Conservation (phyloP, 2,888 invertebrate genomes). For the Malthinus flaveolus region DNA sequence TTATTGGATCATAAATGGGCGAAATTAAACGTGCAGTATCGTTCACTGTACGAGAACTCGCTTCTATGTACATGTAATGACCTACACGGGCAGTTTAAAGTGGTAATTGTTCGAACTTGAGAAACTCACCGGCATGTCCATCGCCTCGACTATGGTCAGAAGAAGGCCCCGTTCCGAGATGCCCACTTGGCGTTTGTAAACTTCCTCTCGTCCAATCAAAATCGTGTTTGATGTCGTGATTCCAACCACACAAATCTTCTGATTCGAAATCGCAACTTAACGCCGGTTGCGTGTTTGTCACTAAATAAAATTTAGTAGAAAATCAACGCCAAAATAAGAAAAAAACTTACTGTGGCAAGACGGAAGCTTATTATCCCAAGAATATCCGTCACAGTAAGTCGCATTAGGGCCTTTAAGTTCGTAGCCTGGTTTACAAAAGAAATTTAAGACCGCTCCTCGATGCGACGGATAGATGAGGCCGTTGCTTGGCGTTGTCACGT, state of each 20-base stretch:
- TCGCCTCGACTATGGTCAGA: conserved; percentile 74
- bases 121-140: conserved; percentile 50
- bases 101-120: conserved; percentile 10
- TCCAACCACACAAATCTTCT: conserved; percentile 76
- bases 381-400: conserved; percentile 71
- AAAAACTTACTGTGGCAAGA: conserved; percentile 63
- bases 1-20: conserved; percentile 61
- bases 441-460: conserved; percentile 62
- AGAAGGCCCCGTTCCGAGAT: conserved; percentile 72
- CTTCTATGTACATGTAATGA: conserved; percentile 83
- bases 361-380: conserved; percentile 72
- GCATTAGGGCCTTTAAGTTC: conserved; percentile 61
- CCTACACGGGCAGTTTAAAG: too few species aligned
- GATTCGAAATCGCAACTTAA: conserved; percentile 70
- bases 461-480: conserved; percentile 58
- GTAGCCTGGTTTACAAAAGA: conserved; percentile 70
- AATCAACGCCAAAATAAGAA: background rate
- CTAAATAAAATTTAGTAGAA: too few species aligned
- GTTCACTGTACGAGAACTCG: conserved; percentile 64
- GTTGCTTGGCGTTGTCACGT: conserved; percentile 55
- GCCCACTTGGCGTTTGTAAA: conserved; percentile 65
- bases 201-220: conserved; percentile 75
- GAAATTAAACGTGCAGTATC: conserved; percentile 75
- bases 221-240: conserved; percentile 68
- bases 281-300: conserved; percentile 47